Evolutionary conservation across 2,888 invertebrate species (phyloP).

Genomic region (Oegoconia quadripuncta): DNA sequence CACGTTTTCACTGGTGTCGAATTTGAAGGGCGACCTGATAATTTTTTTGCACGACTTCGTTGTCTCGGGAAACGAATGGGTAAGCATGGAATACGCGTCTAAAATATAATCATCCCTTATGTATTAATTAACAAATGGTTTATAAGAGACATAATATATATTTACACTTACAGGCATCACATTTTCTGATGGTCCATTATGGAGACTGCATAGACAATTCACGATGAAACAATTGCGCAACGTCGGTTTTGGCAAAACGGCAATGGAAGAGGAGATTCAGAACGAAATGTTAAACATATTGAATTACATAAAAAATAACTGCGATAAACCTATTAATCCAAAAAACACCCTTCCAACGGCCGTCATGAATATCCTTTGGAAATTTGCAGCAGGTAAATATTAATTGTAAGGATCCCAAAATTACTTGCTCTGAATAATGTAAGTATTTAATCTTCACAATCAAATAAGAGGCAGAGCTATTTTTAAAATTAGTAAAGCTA

Average conservation of each 20-base stretch:
- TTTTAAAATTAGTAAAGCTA: background rate
- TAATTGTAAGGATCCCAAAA: conserved; percentile 5
- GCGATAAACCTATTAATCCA: conserved; percentile 60
- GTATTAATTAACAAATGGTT: background rate
- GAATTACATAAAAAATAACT: conserved; percentile 48
- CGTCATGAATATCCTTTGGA: conserved; percentile 85
- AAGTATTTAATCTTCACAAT: background rate
- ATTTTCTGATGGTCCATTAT: conserved; percentile 82
- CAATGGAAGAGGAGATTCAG: conserved; percentile 80
- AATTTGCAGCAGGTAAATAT: conserved; percentile 80
- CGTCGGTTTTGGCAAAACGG: conserved; percentile 81
- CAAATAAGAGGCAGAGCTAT: background rate
- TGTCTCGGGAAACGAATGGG: conserved; percentile 84
- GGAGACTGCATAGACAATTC: conserved; percentile 83
- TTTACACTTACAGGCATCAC: conserved; percentile 78
- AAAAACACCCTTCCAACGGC: conserved; percentile 78
- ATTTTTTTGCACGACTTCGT: conserved; percentile 83
- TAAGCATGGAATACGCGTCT: conserved; percentile 34
- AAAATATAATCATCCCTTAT: background rate
- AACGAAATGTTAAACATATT: conserved; percentile 78
- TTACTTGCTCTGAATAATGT: background rate
- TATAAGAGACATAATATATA: background rate
- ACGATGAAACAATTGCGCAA: conserved; percentile 81
- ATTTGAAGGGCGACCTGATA: conserved; percentile 85
- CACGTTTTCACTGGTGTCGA: conserved; percentile 81